phyloP scores from a whole-genome alignment of 2,888 invertebrate species.

The Meteorus colon region DNA sequence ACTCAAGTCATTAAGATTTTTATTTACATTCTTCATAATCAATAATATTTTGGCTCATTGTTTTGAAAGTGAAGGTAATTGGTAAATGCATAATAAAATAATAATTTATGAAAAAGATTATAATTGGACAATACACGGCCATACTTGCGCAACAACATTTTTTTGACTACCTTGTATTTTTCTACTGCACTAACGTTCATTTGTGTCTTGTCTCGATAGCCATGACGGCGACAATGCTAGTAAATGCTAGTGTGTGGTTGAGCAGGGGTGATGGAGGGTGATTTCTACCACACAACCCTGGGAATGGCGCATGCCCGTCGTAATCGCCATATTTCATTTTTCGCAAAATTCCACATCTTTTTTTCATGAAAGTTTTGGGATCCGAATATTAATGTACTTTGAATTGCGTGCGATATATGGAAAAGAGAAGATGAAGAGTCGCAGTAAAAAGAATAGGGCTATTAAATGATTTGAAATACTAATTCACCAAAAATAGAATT shows the following conservation, averaged over 20 bases:
- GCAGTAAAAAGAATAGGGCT: background rate
- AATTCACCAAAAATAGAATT: conserved; percentile 1
- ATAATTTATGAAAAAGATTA: background rate
- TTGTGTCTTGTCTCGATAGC: background rate
- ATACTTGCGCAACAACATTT: background rate
- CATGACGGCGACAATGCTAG: background rate
- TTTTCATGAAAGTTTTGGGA: conserved; percentile 24
- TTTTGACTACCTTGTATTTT: background rate
- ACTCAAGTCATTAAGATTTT: background rate
- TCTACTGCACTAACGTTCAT: background rate
- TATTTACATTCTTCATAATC: background rate
- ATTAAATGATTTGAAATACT: background rate
- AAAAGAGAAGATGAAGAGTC: too few relatives aligned
- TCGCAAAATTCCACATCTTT: conserved; percentile 61
- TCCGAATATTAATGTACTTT: background rate
- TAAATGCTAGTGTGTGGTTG: background rate
- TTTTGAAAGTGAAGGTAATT: background rate
- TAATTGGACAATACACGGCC: background rate
- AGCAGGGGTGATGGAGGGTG: background rate
- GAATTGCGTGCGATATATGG: background rate
- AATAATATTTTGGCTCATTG: background rate
- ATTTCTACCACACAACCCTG: conserved; percentile 41
- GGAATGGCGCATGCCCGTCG: conserved; percentile 64
- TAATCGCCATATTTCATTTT: conserved; percentile 70
- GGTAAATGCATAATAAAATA: background rate